Conservation (phyloP, 23 tunicate species). For the Oikopleura albicans region DNA sequence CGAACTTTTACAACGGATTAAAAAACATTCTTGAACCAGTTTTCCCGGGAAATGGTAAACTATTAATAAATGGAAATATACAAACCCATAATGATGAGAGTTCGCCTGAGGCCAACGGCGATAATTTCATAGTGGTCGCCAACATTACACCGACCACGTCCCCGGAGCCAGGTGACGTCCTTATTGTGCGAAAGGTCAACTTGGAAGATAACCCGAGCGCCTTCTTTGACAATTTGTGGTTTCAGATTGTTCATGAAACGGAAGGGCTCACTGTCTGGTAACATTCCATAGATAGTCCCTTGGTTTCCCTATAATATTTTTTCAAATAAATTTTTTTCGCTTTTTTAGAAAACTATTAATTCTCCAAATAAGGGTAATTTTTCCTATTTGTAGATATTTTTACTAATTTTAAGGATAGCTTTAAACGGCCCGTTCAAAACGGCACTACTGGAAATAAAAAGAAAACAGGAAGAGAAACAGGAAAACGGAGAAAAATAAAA, state of each 20-base stretch:
- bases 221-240: neutral
- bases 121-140: slow-evolving; percentile 6
- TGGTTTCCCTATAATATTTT: neutral
- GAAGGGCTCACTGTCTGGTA: neutral
- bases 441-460: no score
- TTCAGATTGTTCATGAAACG: neutral
- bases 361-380: no score
- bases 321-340: neutral
- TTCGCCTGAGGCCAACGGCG: slow-evolving; percentile 8
- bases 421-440: no score
- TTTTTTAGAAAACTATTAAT: no score
- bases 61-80: no score
- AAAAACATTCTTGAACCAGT: no score
- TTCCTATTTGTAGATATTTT: no score
- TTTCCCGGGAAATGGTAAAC: no score
- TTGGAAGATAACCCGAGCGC: neutral
- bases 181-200: neutral
- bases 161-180: slow-evolving; percentile 9
- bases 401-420: no score
- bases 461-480: no score
- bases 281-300: neutral
- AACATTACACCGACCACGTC: slow-evolving; percentile 4
- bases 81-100: neutral
- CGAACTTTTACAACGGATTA: no score
- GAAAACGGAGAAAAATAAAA: no score